A percentile compares a stretch with the other conserved stretches of the same genome.
Evolutionary conservation across 2,888 invertebrate species (phyloP).

Genomic region (Eilema depressum): DNA sequence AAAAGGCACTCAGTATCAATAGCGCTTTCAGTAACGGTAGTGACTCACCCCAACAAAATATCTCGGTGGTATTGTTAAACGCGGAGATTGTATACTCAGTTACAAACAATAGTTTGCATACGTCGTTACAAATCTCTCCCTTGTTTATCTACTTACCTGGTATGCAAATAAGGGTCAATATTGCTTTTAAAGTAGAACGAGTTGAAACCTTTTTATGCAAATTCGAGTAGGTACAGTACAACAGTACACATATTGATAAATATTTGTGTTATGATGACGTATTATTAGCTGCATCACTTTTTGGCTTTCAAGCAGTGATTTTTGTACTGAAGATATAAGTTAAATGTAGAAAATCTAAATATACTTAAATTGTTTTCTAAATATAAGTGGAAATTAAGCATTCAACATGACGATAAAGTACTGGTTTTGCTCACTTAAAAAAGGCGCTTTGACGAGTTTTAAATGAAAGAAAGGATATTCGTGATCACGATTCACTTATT

Average conservation of each 20-base stretch:
- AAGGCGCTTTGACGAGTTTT: not conserved
- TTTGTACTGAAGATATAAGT: not conserved
- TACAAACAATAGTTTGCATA: constrained; percentile 48
- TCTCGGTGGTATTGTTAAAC: constrained; percentile 49
- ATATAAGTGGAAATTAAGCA: not conserved
- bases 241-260: too few relatives aligned
- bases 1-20: constrained; percentile 24
- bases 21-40: constrained; percentile 38
- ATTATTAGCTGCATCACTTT: not conserved
- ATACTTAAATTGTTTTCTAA: too few relatives aligned
- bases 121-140: constrained; percentile 39
- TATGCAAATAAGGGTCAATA: constrained; percentile 34
- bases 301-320: not conserved
- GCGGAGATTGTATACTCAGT: constrained; percentile 41
- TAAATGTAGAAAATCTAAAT: not conserved
- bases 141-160: constrained; percentile 36
- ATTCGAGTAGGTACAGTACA: not conserved
- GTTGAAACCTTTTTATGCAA: not conserved
- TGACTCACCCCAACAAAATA: constrained; percentile 37
- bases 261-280: too few relatives aligned
- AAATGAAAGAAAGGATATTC: not conserved
- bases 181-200: constrained; percentile 21
- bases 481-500: too few relatives aligned
- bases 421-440: not conserved
- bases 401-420: not conserved